These are phyloP conservation scores for Nothobranchius furzeri DNA, from an alignment of 2,113 vertebrate species.

Conservation along the genomic window DNA sequence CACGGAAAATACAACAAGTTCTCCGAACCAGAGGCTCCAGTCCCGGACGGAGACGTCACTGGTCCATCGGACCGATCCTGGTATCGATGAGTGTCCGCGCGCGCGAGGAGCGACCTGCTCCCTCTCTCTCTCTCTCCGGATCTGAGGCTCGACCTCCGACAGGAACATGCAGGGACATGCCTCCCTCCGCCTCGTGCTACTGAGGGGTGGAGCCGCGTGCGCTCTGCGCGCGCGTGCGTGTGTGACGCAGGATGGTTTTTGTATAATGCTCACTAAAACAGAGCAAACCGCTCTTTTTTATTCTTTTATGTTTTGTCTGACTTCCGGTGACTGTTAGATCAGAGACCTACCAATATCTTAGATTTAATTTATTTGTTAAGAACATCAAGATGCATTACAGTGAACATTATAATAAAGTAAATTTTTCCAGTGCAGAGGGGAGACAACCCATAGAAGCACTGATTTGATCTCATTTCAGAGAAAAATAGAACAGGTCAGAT, in stretches of 20 bases:
- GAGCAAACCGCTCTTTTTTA: background rate
- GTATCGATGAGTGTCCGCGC: slow-evolving; percentile 6
- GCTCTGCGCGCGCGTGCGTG: background rate
- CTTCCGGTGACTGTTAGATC: too few relatives aligned
- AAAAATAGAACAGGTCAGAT: too few relatives aligned
- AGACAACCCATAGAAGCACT: too few relatives aligned
- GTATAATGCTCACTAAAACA: background rate
- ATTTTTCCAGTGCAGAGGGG: too few relatives aligned
- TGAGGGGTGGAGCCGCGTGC: slow-evolving; percentile 29
- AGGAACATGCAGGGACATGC: slow-evolving; percentile 78
- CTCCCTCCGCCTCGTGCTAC: slow-evolving; percentile 61
- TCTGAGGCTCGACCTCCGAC: slow-evolving; percentile 17
- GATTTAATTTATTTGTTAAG: too few relatives aligned
- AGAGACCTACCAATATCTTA: too few relatives aligned
- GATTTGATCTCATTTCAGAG: too few relatives aligned
- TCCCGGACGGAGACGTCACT: slow-evolving; percentile 18
- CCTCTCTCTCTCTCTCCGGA: slow-evolving; percentile 8
- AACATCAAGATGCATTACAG: too few relatives aligned
- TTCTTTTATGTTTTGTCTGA: too few relatives aligned
- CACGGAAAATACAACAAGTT: background rate
- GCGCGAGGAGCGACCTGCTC: slow-evolving; percentile 8
- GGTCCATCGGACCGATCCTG: slow-evolving; percentile 16
- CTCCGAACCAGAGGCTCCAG: background rate
- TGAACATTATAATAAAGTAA: too few relatives aligned
- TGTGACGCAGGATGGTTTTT: background rate